phyloP scores from a whole-genome alignment of 2,113 vertebrate species.

The Hiodon tergisus region DNA sequence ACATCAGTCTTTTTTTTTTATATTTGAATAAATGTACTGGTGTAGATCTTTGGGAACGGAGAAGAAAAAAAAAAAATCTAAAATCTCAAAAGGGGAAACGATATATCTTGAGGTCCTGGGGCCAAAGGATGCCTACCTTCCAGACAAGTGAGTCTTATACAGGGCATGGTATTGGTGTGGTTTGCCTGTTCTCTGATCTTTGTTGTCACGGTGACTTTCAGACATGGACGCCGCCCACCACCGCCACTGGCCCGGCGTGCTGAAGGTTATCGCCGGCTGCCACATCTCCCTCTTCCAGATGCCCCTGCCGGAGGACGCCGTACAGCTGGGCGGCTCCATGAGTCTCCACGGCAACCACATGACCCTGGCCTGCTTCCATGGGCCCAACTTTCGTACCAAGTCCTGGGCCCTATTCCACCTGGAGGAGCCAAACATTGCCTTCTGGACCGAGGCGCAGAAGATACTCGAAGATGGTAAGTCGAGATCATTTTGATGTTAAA shows the following conservation, averaged over 20 bases:
- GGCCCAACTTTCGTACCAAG: slow-evolving; percentile 96
- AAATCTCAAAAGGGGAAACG: too few species aligned
- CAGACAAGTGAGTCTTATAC: too few species aligned
- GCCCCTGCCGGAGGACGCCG: slow-evolving; percentile 88
- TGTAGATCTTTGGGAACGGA: too few species aligned
- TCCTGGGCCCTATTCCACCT: slow-evolving; percentile 96
- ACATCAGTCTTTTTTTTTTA: too few species aligned
- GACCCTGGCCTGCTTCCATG: slow-evolving; percentile 96
- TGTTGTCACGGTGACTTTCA: slow-evolving; percentile 40
- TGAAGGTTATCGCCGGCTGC: slow-evolving; percentile 89
- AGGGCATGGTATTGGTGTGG: too few species aligned
- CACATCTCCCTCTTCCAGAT: slow-evolving; percentile 96
- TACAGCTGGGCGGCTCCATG: slow-evolving; percentile 96
- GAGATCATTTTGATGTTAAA: neutral
- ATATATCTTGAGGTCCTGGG: too few species aligned
- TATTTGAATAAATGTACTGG: too few species aligned
- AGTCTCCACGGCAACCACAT: slow-evolving; percentile 96
- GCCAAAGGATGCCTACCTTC: too few species aligned
- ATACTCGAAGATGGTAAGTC: slow-evolving; percentile 90
- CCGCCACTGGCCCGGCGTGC: slow-evolving; percentile 91
- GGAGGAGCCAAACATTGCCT: slow-evolving; percentile 96
- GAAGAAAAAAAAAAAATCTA: too few species aligned
- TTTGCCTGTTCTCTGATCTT: too few species aligned
- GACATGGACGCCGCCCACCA: slow-evolving; percentile 92
- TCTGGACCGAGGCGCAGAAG: slow-evolving; percentile 98